These are phyloP conservation scores for Polyploca ridens DNA, from an alignment of 2,888 invertebrate species.

Conservation along the genomic window DNA sequence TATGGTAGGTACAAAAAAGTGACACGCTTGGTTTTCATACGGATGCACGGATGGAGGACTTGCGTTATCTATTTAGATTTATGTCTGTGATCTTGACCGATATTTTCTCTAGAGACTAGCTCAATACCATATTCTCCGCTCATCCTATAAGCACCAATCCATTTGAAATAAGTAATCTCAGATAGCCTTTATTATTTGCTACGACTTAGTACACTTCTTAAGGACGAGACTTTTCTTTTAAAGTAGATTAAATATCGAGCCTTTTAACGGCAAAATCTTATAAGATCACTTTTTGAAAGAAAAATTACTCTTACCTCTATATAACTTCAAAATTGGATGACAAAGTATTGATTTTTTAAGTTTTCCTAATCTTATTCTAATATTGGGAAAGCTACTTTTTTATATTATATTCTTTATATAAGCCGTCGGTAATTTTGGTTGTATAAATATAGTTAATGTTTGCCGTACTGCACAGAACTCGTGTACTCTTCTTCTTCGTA, in stretches of 20 bases:
- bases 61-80: no score
- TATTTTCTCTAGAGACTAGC: conserved; percentile 11
- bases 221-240: conserved; percentile 20
- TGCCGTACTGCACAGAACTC: no score
- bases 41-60: no score
- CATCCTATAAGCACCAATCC: conserved; percentile 10
- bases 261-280: not conserved
- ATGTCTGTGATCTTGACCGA: not conserved
- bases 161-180: conserved; percentile 14
- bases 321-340: not conserved
- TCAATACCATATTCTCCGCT: conserved; percentile 1
- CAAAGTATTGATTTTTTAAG: not conserved
- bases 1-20: no score
- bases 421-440: no score
- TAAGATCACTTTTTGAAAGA: not conserved
- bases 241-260: conserved; percentile 15
- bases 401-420: no score
- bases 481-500: no score
- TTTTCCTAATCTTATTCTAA: not conserved
- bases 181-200: conserved; percentile 10
- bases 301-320: not conserved
- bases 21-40: no score
- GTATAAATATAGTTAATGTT: no score
- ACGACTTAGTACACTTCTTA: conserved; percentile 2
- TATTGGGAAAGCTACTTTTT: no score